Percentiles rank a stretch among this genome's conserved stretches.
These are phyloP conservation scores for Leptosomus discolor DNA, from an alignment of 2,113 vertebrate species.

Conservation along the genomic window DNA sequence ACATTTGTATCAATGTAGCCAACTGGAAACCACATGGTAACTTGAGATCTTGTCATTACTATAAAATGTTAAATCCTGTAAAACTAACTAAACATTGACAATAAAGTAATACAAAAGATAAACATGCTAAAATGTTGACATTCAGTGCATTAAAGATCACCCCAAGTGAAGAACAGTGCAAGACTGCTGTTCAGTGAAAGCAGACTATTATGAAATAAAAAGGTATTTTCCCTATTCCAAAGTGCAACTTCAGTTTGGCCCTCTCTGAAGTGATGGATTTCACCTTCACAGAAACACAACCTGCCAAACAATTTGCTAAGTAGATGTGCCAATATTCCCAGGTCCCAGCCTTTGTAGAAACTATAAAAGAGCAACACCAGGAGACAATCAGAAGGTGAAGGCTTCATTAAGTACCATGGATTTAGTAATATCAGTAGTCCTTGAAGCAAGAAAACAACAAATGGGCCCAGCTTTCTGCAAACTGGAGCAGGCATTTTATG, in stretches of 20 bases:
- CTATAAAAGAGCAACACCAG: not conserved
- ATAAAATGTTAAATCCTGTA: not conserved
- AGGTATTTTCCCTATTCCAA: not conserved
- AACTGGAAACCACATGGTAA: constrained; percentile 9
- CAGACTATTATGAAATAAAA: not conserved
- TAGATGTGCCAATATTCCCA: not conserved
- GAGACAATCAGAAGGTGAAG: not conserved
- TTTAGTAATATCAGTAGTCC: not conserved
- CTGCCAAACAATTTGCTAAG: not conserved
- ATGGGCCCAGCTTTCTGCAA: not conserved
- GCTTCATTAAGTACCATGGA: not conserved
- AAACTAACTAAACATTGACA: not conserved
- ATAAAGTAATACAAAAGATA: not conserved
- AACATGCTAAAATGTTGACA: not conserved
- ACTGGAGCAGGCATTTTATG: not conserved
- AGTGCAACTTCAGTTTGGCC: not conserved
- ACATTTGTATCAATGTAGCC: constrained; percentile 20
- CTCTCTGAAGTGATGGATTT: not conserved
- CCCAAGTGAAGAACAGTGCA: not conserved
- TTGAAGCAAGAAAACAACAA: not conserved
- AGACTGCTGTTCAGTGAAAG: not conserved
- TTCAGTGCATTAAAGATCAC: not conserved
- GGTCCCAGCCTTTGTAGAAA: not conserved
- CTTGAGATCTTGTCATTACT: not conserved
- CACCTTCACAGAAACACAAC: not conserved